Conservation (phyloP, 2,113 vertebrate genomes). For the Notothenia coriiceps region DNA sequence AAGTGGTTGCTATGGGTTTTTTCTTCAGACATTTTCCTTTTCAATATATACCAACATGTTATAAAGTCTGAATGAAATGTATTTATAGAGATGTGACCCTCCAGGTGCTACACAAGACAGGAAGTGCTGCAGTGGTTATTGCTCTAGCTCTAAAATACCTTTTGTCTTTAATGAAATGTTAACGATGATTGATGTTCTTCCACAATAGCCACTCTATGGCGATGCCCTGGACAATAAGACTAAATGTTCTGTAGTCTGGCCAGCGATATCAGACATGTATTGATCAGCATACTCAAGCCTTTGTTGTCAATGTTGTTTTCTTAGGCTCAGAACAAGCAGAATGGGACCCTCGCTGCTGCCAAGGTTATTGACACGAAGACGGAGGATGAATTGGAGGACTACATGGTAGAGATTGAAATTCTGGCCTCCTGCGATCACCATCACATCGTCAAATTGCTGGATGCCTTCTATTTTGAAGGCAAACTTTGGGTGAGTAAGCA, state of each 20-base stretch:
- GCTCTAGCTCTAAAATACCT: neutral
- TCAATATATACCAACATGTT: conserved; percentile 12
- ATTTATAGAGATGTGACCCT: conserved; percentile 26
- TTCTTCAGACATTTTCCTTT: conserved; percentile 33
- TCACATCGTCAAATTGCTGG: conserved; percentile 96
- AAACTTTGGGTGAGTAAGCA: conserved; percentile 94
- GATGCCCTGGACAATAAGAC: neutral
- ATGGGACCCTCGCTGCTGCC: conserved; percentile 93
- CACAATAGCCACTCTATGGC: neutral
- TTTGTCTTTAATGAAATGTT: conserved; percentile 32
- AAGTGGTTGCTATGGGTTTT: conserved; percentile 1
- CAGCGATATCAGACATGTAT: neutral
- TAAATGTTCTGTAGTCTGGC: neutral
- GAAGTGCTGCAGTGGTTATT: conserved; percentile 3
- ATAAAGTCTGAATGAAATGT: conserved; percentile 20
- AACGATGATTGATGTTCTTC: conserved; percentile 9
- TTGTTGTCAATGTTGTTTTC: conserved; percentile 4
- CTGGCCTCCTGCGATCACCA: conserved; percentile 96
- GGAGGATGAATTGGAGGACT: conserved; percentile 98
- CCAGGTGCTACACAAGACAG: conserved; percentile 9
- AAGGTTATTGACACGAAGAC: conserved; percentile 99
- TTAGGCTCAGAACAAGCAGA: conserved; percentile 97
- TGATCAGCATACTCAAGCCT: neutral
- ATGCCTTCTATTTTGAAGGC: conserved; percentile 97
- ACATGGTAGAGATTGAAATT: conserved; percentile 99